Evolutionary conservation across 2,888 invertebrate species (phyloP), one percentile per base, ranked within the genome.

Genomic region (Andrena chrysosceles): DNA sequence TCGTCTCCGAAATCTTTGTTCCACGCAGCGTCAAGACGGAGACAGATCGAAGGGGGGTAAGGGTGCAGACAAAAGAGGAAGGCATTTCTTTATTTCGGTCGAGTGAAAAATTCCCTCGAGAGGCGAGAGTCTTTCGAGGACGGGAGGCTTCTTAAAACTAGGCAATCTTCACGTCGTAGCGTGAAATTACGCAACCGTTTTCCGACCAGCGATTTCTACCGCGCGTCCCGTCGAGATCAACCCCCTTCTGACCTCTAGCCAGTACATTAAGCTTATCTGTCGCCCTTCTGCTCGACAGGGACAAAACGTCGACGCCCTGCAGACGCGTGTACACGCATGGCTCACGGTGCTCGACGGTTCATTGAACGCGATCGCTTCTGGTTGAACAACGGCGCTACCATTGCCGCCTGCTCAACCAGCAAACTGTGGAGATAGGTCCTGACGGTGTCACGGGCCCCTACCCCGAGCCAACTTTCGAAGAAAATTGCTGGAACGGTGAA

Each of bases 71-170:
- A 26, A 42, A 16, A 16, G 33, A 13, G 54, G 59, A n/a, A 26
- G 59, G 66, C 76, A 56, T 76, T 84, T 86, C 84, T 79, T 79
- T 68, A 73, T 77, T 69, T 86, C 83, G 80, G 75, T 82, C 79
- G 83, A 78, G 77, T 71, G 85, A 85, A 80, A 86, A 83, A 86
- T 86, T 81, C 74, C 23, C 54, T 69, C 13, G 8, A n/a, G 16
- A 2, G 60, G 72, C 20, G 56, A 42, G 31, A 42, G 33, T 63
- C 54, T 16, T 13, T 52, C 7, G 7, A 20, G 13, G 20, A 23
- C 29, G 13, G 26, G 16, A 4, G 35, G 20, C 54, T 79, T 62
- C 71, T 77, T 73, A 67, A 85, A 81, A 85, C 77, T 64, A 59
- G 70, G 66, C 83, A 77, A 87, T 87, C 70, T 81, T 77, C 76